Base-by-base conservation (phyloP, 2,888 invertebrate genomes). In the Thera obeliscata region DNA sequence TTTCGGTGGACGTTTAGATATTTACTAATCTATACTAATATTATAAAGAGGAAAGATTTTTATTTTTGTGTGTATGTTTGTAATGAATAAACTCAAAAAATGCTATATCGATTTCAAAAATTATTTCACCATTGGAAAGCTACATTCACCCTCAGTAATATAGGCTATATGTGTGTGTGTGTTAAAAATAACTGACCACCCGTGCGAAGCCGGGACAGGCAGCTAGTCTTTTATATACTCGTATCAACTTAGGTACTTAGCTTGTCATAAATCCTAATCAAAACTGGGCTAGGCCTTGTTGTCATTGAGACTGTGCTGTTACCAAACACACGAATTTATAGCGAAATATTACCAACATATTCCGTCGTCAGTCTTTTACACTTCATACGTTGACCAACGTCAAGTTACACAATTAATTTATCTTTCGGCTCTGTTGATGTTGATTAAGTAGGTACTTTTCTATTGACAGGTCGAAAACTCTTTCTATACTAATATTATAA, bases 351-450 rank as follows among this genome's bases (percentile, higher is more conserved):
- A 67, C 67, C 57, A 65, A 69, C 54, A 61, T 63, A 61, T 52
- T 36, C 65, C 56, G 48, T 54, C 60, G 62, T 22, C 22, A 22
- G 69, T 70, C 74, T 68, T 41, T 67, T 68, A 64, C 67, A 67
- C 61, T 65, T 54, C 11, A 50, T 57, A 58, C 63, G 63, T 74
- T 74, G 74, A 71, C 73, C 68, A 74, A 74, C 61, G 55, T 43
- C 55, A 63, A 5, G 56, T 74, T 74, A 63, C 74, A 61, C 67
- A 74, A 74, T 66, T 60, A 64, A 67, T 74, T 61, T 70, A 66
- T 66, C 66, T 58, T 54, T 63, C 56, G 63, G 63, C 50, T 56
- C 56, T 55, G 38, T 62, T 50, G 49, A 63, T 55, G 56, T 62
- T 57, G 50, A 63, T 56, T 41, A 60, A 22, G 50, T 50, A 41